Conservation (phyloP, 2,797 vertebrate species). For the Notamacropus eugenii region DNA sequence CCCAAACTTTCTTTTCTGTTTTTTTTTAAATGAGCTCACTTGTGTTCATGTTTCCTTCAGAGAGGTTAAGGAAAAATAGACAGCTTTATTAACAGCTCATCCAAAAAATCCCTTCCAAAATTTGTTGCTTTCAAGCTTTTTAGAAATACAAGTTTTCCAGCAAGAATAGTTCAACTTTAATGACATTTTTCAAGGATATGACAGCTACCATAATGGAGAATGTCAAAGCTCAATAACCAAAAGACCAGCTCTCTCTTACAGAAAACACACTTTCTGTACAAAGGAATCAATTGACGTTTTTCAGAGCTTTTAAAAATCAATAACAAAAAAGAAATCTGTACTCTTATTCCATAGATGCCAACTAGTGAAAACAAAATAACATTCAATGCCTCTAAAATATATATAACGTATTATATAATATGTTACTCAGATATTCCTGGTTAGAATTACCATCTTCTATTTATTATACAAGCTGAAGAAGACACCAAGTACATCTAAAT, state of each 20-base stretch:
- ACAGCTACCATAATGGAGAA: neutral
- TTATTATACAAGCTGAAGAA: neutral
- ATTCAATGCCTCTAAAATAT: neutral
- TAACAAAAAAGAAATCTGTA: neutral
- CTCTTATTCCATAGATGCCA: neutral
- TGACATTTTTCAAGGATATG: neutral
- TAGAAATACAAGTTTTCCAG: neutral
- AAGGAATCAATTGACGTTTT: neutral
- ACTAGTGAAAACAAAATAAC: neutral
- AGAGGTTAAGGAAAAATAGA: neutral
- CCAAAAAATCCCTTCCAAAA: neutral
- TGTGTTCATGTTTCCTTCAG: neutral
- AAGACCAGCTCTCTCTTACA: neutral
- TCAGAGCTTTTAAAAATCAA: neutral
- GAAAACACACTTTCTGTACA: neutral
- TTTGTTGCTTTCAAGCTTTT: neutral
- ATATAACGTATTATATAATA: neutral
- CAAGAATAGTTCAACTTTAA: neutral
- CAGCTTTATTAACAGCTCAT: neutral
- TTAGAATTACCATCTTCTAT: neutral
- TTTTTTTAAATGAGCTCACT: neutral
- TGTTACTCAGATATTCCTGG: neutral
- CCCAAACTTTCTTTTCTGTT: neutral
- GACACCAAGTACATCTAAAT: neutral
- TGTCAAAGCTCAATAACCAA: neutral